Conservation (phyloP, 2,888 invertebrate genomes). For the Rugalucina vietnamica region DNA sequence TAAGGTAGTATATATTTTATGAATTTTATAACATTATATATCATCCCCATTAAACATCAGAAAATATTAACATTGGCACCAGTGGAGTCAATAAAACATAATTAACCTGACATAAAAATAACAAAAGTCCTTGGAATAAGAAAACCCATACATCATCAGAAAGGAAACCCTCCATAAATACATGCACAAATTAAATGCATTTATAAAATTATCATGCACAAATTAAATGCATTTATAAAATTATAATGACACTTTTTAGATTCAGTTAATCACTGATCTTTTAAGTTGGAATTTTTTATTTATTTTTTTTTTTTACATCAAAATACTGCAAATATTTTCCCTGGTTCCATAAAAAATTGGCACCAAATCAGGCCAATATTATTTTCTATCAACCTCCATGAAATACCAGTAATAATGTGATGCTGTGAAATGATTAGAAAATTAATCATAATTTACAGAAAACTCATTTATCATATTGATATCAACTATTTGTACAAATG, state of each 20-base stretch:
- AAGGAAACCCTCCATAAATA: no score
- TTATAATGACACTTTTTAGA: no score
- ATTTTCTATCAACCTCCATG: not conserved
- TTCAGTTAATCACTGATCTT: no score
- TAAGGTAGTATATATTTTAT: no score
- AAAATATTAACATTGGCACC: not conserved
- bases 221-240: no score
- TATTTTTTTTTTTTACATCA: no score
- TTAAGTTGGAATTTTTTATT: no score
- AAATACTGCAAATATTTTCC: not conserved
- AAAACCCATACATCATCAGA: not conserved
- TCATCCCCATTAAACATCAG: not conserved
- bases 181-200: no score
- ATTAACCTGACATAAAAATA: not conserved
- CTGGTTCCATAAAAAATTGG: not conserved
- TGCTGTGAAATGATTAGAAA: not conserved
- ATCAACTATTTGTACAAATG: no score
- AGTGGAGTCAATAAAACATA: not conserved
- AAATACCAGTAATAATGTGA: not conserved
- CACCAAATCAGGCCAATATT: not conserved
- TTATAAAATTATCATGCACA: no score
- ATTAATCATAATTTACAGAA: not conserved
- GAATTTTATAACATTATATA: not conserved
- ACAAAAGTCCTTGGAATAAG: not conserved
- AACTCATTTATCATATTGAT: not conserved